These are phyloP conservation scores for Holacanthus passer DNA, from an alignment of 2,113 vertebrate species.

Conservation along the genomic window DNA sequence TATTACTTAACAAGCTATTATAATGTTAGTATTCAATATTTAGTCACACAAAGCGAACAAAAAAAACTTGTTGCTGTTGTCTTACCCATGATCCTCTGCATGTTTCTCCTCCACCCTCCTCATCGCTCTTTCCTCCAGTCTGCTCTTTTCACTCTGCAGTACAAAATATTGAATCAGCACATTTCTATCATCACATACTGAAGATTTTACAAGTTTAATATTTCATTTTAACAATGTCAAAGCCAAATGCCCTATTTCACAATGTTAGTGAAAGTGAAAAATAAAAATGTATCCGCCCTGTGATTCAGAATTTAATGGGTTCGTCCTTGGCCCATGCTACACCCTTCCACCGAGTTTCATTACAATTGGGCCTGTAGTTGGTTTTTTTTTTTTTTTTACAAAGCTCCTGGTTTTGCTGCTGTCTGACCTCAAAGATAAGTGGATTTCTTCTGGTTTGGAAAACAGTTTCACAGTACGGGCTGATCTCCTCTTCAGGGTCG, in stretches of 20 bases:
- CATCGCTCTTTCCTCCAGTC: slow-evolving; percentile 50
- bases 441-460: slow-evolving; percentile 77
- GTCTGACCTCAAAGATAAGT: slow-evolving; percentile 79
- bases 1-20: background rate
- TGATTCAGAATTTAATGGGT: no score
- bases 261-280: no score
- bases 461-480: slow-evolving; percentile 89
- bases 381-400: no score
- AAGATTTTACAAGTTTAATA: no score
- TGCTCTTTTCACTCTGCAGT: slow-evolving; percentile 65
- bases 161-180: background rate
- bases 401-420: background rate
- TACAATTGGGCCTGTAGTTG: no score
- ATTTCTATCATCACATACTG: background rate
- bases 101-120: slow-evolving; percentile 49
- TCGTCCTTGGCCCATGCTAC: no score
- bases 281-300: no score
- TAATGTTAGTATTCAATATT: background rate
- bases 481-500: slow-evolving; percentile 80
- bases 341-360: no score
- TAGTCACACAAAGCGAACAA: background rate
- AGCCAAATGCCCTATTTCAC: no score
- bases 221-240: background rate
- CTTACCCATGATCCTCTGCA: slow-evolving; percentile 82
- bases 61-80: background rate